Evolutionary conservation across 2,113 vertebrate genomes (phyloP).

Genomic region (Cairina moschata): DNA sequence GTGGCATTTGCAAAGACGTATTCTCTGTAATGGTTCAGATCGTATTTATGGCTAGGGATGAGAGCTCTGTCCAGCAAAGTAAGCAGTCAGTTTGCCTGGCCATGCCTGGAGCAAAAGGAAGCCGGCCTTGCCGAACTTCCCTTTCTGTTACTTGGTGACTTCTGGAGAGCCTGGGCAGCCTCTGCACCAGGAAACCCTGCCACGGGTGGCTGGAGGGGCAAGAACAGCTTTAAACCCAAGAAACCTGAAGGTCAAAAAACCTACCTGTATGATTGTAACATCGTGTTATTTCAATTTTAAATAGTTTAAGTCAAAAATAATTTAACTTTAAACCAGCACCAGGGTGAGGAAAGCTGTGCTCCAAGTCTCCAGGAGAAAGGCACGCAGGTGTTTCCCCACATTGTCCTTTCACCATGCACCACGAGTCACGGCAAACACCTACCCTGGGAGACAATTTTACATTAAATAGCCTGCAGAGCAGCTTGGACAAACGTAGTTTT

Average conservation of each 20-base stretch:
- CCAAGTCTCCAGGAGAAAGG: background rate
- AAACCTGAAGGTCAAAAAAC: background rate
- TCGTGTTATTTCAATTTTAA: background rate
- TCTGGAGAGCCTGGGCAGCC: background rate
- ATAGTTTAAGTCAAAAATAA: background rate
- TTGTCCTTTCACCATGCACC: rapidly evolving
- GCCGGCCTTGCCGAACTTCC: constrained; percentile 58
- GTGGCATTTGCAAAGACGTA: background rate
- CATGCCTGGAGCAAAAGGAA: constrained; percentile 43
- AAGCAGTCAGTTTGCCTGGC: constrained; percentile 70
- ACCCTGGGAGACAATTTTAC: background rate
- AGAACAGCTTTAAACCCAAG: too few species aligned
- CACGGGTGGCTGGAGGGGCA: background rate
- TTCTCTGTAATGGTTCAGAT: background rate
- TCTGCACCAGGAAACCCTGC: background rate
- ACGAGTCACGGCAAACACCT: background rate
- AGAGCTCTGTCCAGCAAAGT: constrained; percentile 46
- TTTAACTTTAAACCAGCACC: background rate
- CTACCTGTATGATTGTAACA: background rate
- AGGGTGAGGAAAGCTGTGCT: background rate
- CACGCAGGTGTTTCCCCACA: rapidly evolving
- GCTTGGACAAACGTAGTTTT: background rate
- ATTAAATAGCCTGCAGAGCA: background rate
- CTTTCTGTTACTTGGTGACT: constrained; percentile 76
- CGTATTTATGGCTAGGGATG: background rate